Evolutionary conservation across 2,888 invertebrate species (phyloP).

Genomic region (Chaitophorus viminalis): DNA sequence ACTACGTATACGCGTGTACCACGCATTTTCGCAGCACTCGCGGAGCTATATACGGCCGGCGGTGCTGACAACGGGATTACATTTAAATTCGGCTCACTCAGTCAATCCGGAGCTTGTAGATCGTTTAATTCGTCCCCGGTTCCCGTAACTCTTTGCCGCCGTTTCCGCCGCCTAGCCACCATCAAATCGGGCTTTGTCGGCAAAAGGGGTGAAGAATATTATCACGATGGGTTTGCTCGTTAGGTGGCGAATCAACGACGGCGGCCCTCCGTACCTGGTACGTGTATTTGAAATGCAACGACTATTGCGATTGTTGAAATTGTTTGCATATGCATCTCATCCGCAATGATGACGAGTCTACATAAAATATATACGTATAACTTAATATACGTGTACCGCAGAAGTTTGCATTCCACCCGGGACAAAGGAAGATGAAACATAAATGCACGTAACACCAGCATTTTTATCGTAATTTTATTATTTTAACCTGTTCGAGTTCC

Average conservation of each 20-base stretch:
- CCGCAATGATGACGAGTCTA: background rate
- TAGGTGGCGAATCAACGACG: slow-evolving; percentile 33
- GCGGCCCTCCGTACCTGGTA: background rate
- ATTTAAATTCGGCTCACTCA: slow-evolving; percentile 49
- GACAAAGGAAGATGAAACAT: too few species aligned
- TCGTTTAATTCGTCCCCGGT: slow-evolving; percentile 33
- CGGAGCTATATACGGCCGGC: background rate
- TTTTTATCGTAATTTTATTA: too few species aligned
- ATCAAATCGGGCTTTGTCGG: slow-evolving; percentile 35
- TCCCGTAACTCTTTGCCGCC: background rate
- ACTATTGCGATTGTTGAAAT: background rate
- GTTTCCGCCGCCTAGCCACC: background rate
- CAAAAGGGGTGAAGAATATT: slow-evolving; percentile 49
- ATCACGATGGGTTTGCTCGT: slow-evolving; percentile 41
- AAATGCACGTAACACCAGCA: too few species aligned
- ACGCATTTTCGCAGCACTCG: background rate
- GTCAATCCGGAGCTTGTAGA: slow-evolving; percentile 35
- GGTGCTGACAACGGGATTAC: slow-evolving; percentile 10
- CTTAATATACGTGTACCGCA: too few species aligned
- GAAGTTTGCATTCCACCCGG: too few species aligned
- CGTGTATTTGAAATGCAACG: slow-evolving; percentile 25
- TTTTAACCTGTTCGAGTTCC: too few species aligned
- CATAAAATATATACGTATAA: background rate
- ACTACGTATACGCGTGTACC: background rate
- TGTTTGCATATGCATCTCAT: background rate